Percentiles rank a stretch among this genome's conserved stretches.
Evolutionary conservation across 2,113 vertebrate species (phyloP).

Genomic region (Aptenodytes patagonicus): DNA sequence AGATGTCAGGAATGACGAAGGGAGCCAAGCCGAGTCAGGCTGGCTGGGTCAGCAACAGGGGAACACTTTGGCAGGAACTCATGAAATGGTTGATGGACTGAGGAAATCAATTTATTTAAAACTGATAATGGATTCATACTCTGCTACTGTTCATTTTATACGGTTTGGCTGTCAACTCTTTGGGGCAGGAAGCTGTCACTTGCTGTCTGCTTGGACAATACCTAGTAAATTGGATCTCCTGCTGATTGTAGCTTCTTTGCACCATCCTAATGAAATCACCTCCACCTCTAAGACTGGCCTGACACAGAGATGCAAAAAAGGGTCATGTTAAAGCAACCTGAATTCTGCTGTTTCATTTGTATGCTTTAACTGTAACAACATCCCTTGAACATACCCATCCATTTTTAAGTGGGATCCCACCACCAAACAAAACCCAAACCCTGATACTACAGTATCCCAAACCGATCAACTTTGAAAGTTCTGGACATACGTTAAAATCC

Average conservation of each 20-base stretch:
- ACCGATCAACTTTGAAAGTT: neutral
- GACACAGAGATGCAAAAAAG: neutral
- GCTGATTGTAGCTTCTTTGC: neutral
- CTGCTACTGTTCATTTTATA: neutral
- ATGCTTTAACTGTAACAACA: neutral
- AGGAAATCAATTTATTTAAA: conserved; percentile 4
- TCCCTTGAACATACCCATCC: neutral
- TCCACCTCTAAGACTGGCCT: neutral
- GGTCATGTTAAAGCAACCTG: neutral
- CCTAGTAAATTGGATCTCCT: neutral
- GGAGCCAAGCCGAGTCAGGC: neutral
- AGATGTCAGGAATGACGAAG: neutral
- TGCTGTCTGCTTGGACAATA: neutral
- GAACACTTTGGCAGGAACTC: neutral
- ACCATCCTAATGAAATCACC: neutral
- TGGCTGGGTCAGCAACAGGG: neutral
- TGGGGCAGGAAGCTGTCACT: neutral
- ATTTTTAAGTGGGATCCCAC: neutral
- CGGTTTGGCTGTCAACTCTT: neutral
- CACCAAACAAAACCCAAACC: neutral
- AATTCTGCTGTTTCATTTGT: neutral
- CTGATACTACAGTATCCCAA: neutral
- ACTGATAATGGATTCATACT: neutral
- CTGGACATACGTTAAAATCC: neutral
- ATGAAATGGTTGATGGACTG: neutral